Conservation (phyloP, 1,140 invertebrate species). For the Bombus polaris region DNA sequence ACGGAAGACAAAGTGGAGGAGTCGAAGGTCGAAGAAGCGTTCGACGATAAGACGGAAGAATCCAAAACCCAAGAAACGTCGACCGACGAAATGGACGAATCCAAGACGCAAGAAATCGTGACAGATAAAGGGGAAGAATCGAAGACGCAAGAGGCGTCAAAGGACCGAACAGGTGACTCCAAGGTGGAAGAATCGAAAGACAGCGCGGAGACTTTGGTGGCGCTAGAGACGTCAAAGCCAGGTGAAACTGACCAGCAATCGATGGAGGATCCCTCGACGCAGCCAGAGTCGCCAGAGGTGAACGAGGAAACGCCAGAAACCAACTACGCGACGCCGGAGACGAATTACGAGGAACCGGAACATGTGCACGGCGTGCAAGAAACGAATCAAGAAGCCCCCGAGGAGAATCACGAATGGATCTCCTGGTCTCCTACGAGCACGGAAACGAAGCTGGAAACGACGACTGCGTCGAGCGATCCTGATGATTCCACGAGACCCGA, state of each 20-base stretch:
- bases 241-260: neutral
- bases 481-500: neutral
- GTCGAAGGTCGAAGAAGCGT: neutral
- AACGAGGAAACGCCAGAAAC: conserved; percentile 76
- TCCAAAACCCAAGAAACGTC: neutral
- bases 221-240: neutral
- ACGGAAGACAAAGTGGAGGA: neutral
- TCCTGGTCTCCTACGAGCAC: neutral
- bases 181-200: neutral
- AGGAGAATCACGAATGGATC: conserved; percentile 37
- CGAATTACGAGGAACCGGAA: conserved; percentile 71
- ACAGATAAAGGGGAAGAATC: neutral
- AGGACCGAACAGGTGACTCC: too few species aligned
- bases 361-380: conserved; percentile 49
- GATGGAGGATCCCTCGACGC: neutral
- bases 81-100: neutral
- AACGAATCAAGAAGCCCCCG: conserved; percentile 42
- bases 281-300: conserved; percentile 70
- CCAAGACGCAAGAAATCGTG: too few species aligned
- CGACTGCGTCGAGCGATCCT: too few species aligned
- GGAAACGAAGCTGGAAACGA: neutral
- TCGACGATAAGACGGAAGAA: neutral
- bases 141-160: neutral
- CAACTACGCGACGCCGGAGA: conserved; percentile 76
- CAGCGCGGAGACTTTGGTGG: neutral